Evolutionary conservation across 35 echinoderm and acorn worm species (phyloP), one percentile per base, ranked within the genome.

Genomic region (Eucidaris tribuloides): DNA sequence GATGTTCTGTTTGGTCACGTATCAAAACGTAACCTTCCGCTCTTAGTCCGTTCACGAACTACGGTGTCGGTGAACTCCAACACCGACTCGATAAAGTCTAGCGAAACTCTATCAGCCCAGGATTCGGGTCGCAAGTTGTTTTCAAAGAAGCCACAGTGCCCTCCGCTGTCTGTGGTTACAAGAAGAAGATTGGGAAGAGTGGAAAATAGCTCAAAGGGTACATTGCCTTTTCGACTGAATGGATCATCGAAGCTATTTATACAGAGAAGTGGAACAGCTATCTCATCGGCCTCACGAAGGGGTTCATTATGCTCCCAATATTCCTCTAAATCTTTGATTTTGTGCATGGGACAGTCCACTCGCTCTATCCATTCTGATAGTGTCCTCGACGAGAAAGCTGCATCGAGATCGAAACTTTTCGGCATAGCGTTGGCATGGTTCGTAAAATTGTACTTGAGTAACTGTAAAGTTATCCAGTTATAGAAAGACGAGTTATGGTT

Each of bases 271-370:
- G 96, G 96, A 11, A 93, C 79, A 13, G 90, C 86, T 30, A 99
- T 88, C 54, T 99, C 96, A 60, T 99, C 96, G 50, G 89, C 87
- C 31, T 99, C 96, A 19, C 96, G 52, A 35, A 99, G 54, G 3
- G 91, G 91, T 33, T 99, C 85, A 45, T 99, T 93, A 44, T 90
- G 63, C 56, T 99, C 96, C 86, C 86, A 99, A 59, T 93, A 93
- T 42, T 90, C 87, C 4, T 72, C 82, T 28, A 86, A 48, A 30
- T 89, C 83, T 42, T 85, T 61, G 1, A 65, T 11, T 76, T 85
- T 79, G 30, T 86, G 56, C 31, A 93, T 79, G 6, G 42, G 61
- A 2, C 62, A 59, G 27, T 56, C 61, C 4, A 93, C 86, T n/a
- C 36, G 17, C 58, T 93, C 20, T 1, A 89, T 20, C 33, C 79